These are phyloP conservation scores for Phrynocephalus vlangalii DNA, from an alignment of 2,797 vertebrate species.

Conservation along the genomic window DNA sequence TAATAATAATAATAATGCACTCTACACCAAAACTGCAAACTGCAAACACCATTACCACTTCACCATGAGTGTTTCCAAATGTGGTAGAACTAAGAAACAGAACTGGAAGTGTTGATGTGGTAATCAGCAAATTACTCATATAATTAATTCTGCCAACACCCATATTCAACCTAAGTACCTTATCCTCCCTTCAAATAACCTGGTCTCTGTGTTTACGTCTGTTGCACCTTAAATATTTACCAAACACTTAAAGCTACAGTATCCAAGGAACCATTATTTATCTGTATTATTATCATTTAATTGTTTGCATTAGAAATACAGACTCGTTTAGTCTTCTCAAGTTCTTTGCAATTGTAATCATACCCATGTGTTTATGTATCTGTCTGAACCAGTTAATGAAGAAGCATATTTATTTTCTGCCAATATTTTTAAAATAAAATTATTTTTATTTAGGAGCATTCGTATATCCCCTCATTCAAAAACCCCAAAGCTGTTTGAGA, in stretches of 20 bases:
- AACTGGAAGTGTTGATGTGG: neutral
- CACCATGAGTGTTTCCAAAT: no score
- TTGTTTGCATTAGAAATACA: neutral
- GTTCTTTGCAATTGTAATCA: neutral
- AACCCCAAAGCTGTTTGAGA: no score
- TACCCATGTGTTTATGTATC: neutral
- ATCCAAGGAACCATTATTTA: conserved; percentile 70
- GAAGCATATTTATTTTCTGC: no score
- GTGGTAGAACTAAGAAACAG: no score
- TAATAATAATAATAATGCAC: no score
- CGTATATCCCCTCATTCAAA: no score
- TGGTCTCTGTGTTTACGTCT: conserved; percentile 55
- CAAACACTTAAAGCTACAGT: conserved; percentile 61
- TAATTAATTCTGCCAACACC: conserved; percentile 19
- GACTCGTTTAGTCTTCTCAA: neutral
- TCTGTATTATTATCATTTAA: conserved; percentile 55
- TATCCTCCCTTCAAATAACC: conserved; percentile 59
- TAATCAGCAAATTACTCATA: conserved; percentile 21
- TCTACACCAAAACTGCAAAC: no score
- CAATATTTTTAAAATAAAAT: no score
- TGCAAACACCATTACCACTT: no score
- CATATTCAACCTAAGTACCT: conserved; percentile 29
- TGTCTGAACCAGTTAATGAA: neutral
- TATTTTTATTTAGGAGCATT: no score
- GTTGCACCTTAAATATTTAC: conserved; percentile 62